These are phyloP conservation scores for Seira sanloemensis DNA, from an alignment of 2,888 invertebrate species.

Conservation along the genomic window DNA sequence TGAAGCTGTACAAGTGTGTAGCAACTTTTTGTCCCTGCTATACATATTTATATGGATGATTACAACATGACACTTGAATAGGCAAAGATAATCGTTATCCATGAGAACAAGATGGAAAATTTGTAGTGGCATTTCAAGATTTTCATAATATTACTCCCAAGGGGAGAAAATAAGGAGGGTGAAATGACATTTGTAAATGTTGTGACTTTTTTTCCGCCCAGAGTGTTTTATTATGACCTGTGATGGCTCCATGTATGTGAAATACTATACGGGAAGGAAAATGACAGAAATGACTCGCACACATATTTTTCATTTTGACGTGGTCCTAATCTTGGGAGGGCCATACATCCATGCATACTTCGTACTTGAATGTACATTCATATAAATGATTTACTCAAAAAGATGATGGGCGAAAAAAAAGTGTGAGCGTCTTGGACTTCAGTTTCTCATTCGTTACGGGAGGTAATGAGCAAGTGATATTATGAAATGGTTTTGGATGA, in stretches of 20 bases:
- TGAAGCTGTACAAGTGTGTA: neutral
- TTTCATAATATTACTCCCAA: neutral
- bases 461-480: neutral
- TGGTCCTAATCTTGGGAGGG: neutral
- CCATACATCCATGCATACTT: neutral
- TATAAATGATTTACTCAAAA: neutral
- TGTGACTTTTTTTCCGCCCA: neutral
- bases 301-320: neutral
- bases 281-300: neutral
- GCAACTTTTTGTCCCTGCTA: neutral
- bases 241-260: neutral
- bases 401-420: neutral
- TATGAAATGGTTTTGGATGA: too few species aligned
- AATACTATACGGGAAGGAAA: neutral
- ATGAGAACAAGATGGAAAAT: neutral
- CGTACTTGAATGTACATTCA: too few species aligned
- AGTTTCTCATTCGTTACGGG: too few species aligned
- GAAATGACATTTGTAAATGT: neutral
- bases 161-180: neutral
- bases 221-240: neutral
- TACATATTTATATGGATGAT: too few species aligned
- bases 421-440: neutral
- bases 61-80: neutral
- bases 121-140: neutral
- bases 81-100: neutral